Evolutionary conservation across 1,140 invertebrate genomes (phyloP), one percentile per base, ranked within the genome.

Genomic region (Bicyclus anynana): DNA sequence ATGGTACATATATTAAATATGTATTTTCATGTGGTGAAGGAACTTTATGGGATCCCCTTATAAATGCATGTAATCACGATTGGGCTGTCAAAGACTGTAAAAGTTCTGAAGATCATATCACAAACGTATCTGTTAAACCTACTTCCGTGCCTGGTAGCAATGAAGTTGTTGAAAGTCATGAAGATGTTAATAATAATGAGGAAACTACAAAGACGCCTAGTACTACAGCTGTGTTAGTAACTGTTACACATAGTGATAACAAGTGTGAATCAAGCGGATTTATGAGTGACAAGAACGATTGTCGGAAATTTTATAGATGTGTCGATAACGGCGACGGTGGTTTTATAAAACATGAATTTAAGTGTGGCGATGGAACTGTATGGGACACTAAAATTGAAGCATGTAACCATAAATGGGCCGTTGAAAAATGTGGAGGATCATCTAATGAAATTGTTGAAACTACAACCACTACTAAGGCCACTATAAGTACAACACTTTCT

Each of bases 21-120:
- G 89, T 92, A 47, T 94, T 93, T 80, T 80, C 79, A 17, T 94
- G 93, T 76, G 91, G 91, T 1, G 89, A 91, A 53, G 92, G 92
- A 23, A 94, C 93, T 4, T 91, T 91, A 16, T 94, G 92, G 92
- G 93, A 94, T 80, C 62, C 84, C 55, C 82, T 90, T 33, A 87
- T 90, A 27, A 77, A 90, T 57, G 87, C 88, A 17, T 94, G 93
- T 77, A 93, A 94, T 74, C 90, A 93, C 78, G 80, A 85, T 14
- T 84, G 83, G 71, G 89, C 89, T 60, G 92, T 93, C 2, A 84
- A 87, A 29, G 72, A 75, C 62, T 90, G 74, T 77, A 74, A 63
- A 58, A 37, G 35, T 58, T 62, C 13, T 37, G 52, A 33, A 46
- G 44, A n/a, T n/a, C n/a, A n/a, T n/a, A n/a, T 40, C 26, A 52